These are phyloP conservation scores for Ramphastos sulfuratus DNA, from an alignment of 2,113 vertebrate genomes.

Conservation along the genomic window DNA sequence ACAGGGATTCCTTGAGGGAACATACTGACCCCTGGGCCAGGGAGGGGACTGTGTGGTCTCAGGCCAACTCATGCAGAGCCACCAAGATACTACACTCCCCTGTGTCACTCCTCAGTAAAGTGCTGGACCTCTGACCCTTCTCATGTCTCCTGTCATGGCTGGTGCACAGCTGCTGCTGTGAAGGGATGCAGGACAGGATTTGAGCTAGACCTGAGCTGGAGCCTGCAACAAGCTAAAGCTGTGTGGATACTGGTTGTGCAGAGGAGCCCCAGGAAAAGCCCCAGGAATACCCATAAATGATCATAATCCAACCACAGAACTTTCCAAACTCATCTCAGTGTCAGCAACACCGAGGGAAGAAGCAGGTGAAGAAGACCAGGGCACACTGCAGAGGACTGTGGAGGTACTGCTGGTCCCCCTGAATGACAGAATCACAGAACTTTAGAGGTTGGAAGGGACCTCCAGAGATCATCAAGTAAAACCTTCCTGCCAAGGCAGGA, in stretches of 20 bases:
- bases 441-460: too few relatives aligned
- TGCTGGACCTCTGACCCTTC: not conserved
- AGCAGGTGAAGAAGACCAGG: not conserved
- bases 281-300: accelerated
- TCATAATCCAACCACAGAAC: accelerated
- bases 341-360: not conserved
- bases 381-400: not conserved
- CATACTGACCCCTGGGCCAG: accelerated
- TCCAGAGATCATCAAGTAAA: too few relatives aligned
- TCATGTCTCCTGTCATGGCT: accelerated
- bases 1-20: not conserved
- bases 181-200: not conserved
- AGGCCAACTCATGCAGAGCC: not conserved
- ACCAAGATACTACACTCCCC: not conserved
- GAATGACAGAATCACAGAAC: not conserved
- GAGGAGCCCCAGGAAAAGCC: not conserved
- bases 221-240: not conserved
- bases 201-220: not conserved
- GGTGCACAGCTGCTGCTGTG: not conserved
- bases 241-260: not conserved
- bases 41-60: not conserved
- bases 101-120: not conserved
- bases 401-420: not conserved
- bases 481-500: too few relatives aligned
- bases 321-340: accelerated